A percentile compares a stretch with the other conserved stretches of the same genome.
Conservation (phyloP, 1,140 invertebrate species). For the Scaptomyza graminum region DNA sequence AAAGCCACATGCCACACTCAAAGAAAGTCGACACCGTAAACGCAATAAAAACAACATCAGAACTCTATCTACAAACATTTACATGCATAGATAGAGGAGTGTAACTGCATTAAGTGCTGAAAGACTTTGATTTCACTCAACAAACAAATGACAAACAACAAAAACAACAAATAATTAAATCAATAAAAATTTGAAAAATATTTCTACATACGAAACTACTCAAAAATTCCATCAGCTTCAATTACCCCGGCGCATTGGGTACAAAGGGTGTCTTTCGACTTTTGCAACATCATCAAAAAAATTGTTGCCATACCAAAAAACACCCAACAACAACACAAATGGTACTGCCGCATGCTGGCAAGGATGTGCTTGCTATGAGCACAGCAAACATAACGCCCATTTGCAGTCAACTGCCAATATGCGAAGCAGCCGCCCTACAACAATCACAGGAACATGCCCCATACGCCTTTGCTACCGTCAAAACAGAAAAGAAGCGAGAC, state of each 20-base stretch:
- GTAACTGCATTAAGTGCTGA: conserved; percentile 22
- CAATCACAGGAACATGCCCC: conserved; percentile 48
- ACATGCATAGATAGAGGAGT: conserved; percentile 1
- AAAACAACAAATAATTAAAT: conserved; percentile 70
- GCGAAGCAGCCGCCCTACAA: conserved; percentile 60
- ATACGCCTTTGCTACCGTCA: conserved; percentile 9
- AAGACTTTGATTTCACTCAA: conserved; percentile 18
- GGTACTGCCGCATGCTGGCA: conserved; percentile 37
- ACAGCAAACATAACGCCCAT: conserved; percentile 75
- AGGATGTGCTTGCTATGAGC: conserved; percentile 33
- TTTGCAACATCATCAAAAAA: conserved; percentile 78
- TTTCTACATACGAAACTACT: conserved; percentile 57
- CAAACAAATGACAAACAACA: conserved; percentile 35
- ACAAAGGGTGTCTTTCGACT: conserved; percentile 36
- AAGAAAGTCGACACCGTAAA: conserved; percentile 15
- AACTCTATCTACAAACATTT: neutral
- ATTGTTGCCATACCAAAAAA: conserved; percentile 67
- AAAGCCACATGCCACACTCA: conserved; percentile 6
- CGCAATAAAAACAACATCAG: conserved; percentile 21
- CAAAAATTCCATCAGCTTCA: conserved; percentile 75
- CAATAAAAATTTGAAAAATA: conserved; percentile 76
- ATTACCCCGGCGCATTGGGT: conserved; percentile 40
- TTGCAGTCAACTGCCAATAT: conserved; percentile 81
- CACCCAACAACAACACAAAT: conserved; percentile 42
- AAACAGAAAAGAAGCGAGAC: conserved; percentile 33